Base-by-base conservation (phyloP, 2,797 vertebrate species). In the Amphiprion clarkii region DNA sequence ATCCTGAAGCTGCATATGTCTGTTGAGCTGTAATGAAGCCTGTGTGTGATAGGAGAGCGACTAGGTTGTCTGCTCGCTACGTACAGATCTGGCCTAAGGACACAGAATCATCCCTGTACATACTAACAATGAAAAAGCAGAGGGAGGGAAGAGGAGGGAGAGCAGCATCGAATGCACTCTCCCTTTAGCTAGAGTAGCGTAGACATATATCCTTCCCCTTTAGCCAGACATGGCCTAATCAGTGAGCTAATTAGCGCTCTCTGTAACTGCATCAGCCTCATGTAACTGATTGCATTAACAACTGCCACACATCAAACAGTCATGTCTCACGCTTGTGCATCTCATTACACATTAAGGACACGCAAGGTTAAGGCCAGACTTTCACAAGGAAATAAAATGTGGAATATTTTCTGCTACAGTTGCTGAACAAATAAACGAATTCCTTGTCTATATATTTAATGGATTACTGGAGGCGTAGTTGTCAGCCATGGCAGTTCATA, bases 281-380 rank as follows among this genome's bases (percentile, higher is more conserved):
- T 88, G 81, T 91, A 89, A 91, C 87, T 93, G 90, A 91, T 91
- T 90, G 86, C 87, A 86, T 93, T 88, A 93, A 92, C 88, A 89
- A 86, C 84, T 85, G 82, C 80, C 83, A 88, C 87, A 87, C 82
- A 92, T 93, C 86, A 94, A 85, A 90, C 87, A 83, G 82, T 85
- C 83, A 54, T 55, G 64, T 81, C 82, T 88, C 83, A 21, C 1
- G 62, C 76, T 83, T 74, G 73, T 87, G 90, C 83, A 79, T 91
- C 72, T 91, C 84, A 88, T 90, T 92, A 87, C 79, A 83, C 71
- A 81, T 88, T 83, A 88, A 86, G 81, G 87, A 84, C 57, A 74
- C 33, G 54, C 68, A 76, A 87, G 85, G 87, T 88, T 83, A 88
- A 77, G 79, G 69, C 68, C 76, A 79, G 63, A 76, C 74, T 77